Base-by-base conservation (phyloP, 2,888 invertebrate species). In the Acrobasis suavella region DNA sequence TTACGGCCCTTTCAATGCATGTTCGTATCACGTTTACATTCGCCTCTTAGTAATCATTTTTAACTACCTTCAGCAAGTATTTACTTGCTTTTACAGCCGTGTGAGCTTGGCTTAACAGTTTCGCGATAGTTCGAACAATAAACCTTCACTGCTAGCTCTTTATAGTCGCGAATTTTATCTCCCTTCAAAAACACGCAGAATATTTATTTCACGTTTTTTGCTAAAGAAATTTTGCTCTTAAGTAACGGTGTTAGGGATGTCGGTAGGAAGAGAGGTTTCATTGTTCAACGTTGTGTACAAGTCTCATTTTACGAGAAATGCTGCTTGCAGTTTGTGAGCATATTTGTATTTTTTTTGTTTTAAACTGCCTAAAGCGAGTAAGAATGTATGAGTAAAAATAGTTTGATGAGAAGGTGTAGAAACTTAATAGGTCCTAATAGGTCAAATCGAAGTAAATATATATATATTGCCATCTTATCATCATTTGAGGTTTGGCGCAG, bases 81-180 rank as follows among this genome's bases (percentile, higher is more conserved):
- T 75, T 76, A 72, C 74, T 70, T 68, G 66, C 66, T 70, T 72
- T 78, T 79, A 83, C 77, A 77, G 76, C 73, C 76, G 72, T 73
- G 78, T 70, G 72, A 79, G 81, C 67, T 70, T 66, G 68, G 68
- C 69, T 69, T 69, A 72, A 76, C 73, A 69, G 72, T 72, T 71
- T 77, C 70, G 78, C 76, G 76, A 81, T 85, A 83, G 82, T 80
- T 79, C 76, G 73, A 76, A 80, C 80, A 82, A 82, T 83, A 81
- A 82, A 78, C 78, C 78, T 81, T 76, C 81, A 81, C 78, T 78
- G 80, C 76, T 78, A 81, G 81, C 83, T 82, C 83, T 87, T 86
- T 85, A 87, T 75, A 78, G 74, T 78, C 76, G 79, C 78, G 80
- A 86, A 85, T 86, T 85, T 85, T 83, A 86, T 86, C 82, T 85